Conservation (phyloP, 2,888 invertebrate genomes). For the Hyles lineata region DNA sequence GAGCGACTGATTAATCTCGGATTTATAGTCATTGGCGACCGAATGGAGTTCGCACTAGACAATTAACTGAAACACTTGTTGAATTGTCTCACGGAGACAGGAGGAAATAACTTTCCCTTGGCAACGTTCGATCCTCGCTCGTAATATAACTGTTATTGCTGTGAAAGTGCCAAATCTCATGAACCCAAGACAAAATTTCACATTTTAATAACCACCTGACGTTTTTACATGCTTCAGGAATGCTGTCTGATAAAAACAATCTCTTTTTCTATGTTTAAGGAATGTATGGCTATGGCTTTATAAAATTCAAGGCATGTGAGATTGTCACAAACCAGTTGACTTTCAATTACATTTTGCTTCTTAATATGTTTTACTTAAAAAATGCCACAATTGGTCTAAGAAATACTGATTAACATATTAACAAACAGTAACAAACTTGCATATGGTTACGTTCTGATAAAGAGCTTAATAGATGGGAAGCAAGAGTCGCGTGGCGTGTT, state of each 20-base stretch:
- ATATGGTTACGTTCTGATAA: neutral
- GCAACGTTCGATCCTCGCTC: slow-evolving; percentile 58
- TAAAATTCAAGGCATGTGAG: too few relatives aligned
- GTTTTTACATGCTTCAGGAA: slow-evolving; percentile 18
- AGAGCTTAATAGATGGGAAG: neutral
- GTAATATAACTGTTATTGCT: slow-evolving; percentile 32
- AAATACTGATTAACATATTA: too few relatives aligned
- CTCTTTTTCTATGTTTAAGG: neutral
- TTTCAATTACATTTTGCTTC: too few relatives aligned
- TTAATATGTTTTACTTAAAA: too few relatives aligned
- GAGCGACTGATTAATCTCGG: slow-evolving; percentile 65
- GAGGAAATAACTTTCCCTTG: slow-evolving; percentile 71
- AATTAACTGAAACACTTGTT: slow-evolving; percentile 72
- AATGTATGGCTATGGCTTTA: neutral
- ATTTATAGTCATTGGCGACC: slow-evolving; percentile 76
- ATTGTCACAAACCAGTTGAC: too few relatives aligned
- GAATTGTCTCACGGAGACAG: slow-evolving; percentile 69
- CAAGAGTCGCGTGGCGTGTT: neutral
- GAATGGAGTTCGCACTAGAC: slow-evolving; percentile 59
- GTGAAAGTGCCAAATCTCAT: slow-evolving; percentile 60
- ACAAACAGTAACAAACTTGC: neutral
- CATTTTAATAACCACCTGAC: slow-evolving; percentile 30
- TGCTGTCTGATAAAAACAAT: neutral
- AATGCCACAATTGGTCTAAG: too few relatives aligned
- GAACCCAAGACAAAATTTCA: slow-evolving; percentile 33